Base-by-base conservation (phyloP, 1,140 invertebrate species). In the Grapholita molesta region DNA sequence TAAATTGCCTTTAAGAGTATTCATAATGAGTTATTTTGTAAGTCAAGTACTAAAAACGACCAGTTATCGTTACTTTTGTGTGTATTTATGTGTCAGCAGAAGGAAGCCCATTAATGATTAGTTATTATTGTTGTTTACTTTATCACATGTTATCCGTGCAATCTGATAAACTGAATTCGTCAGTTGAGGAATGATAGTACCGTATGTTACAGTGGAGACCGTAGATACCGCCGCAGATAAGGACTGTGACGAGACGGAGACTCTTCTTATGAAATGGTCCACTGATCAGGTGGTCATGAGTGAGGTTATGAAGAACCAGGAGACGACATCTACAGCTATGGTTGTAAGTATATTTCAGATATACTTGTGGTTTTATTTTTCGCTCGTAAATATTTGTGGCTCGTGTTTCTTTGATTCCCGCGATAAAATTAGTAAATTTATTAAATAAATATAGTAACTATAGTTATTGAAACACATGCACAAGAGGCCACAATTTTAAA, bases 241-340 rank as follows among this genome's bases (percentile, higher is more conserved):
- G 74, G 85, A 79, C 66, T 88, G 85, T 81, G 83, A 85, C 35
- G 88, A 90, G 68, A 90, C 91, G 72, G 88, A 90, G 68, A 90
- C 91, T 73, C 81, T 90, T 67, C 81, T 90, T 67, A 89, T 91
- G 79, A 88, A 89, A 74, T 87, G 89, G 48, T 82, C 89, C 61
- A 92, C 91, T 72, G 91, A 90, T 48, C 89, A 92, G 65, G 88
- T 91, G 11, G 86, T 90, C 52, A 91, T 92, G 85, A 83, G 80
- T 67, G 87, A 89, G 70, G 87, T 88, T 9, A 89, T 89, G 80
- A 89, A 89, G 72, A 92, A 86, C 70, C 90, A 92, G 69, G 90
- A 92, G 64, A 89, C 89, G 12, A 82, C 88, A 69, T 83, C 87
- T 25, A 80, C 86, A 66, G 88, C 89, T 57, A 90, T 91, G 83